Percentiles rank a stretch among this genome's conserved stretches.
Evolutionary conservation across 1,140 invertebrate species (phyloP).

Genomic region (Psilanteris sp.): DNA sequence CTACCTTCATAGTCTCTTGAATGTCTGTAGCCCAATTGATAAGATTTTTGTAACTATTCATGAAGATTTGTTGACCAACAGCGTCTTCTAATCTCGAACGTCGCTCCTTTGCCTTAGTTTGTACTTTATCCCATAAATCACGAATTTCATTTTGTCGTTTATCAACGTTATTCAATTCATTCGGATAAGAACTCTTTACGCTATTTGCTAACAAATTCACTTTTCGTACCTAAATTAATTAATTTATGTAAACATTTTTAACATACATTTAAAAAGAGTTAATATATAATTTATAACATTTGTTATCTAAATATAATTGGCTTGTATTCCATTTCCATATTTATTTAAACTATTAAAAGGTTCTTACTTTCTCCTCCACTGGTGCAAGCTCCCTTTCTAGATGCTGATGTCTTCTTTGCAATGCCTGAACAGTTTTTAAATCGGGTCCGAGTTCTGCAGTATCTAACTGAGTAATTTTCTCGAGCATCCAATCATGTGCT

Average conservation of each 20-base stretch:
- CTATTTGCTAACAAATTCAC: constrained; percentile 89
- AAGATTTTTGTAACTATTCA: constrained; percentile 90
- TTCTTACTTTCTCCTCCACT: constrained; percentile 93
- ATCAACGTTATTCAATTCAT: constrained; percentile 92
- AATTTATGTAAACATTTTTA: too few species aligned
- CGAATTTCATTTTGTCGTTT: constrained; percentile 91
- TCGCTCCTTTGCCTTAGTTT: constrained; percentile 90
- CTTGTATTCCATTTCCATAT: too few species aligned
- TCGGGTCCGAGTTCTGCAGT: constrained; percentile 89
- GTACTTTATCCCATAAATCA: constrained; percentile 92
- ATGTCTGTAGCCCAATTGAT: constrained; percentile 89
- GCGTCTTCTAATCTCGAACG: constrained; percentile 92
- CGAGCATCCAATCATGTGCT: constrained; percentile 95
- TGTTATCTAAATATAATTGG: too few species aligned
- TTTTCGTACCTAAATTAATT: constrained; percentile 80
- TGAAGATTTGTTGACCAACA: constrained; percentile 96
- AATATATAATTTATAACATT: too few species aligned
- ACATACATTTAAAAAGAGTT: too few species aligned
- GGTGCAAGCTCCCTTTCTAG: constrained; percentile 93
- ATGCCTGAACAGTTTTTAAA: constrained; percentile 93
- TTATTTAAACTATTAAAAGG: too few species aligned
- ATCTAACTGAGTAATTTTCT: constrained; percentile 93
- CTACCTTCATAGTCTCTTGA: constrained; percentile 89
- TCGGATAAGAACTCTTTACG: constrained; percentile 94
- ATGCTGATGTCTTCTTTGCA: constrained; percentile 93